These are phyloP conservation scores for Lanistes nyassanus DNA, from an alignment of 1,140 invertebrate species.

Conservation along the genomic window DNA sequence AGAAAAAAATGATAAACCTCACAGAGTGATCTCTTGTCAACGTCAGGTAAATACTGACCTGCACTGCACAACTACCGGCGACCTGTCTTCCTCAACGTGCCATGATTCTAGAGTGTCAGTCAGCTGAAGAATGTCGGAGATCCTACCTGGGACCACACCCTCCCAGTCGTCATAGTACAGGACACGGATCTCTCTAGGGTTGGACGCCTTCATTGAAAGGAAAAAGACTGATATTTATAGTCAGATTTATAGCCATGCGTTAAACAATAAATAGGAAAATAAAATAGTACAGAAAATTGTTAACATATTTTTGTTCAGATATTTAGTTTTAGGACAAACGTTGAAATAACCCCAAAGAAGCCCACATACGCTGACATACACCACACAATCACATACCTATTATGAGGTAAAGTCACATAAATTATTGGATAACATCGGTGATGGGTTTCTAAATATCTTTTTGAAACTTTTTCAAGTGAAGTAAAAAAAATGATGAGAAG, in stretches of 20 bases:
- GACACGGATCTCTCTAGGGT: neutral
- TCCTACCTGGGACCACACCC: conserved; percentile 91
- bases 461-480: neutral
- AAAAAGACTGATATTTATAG: neutral
- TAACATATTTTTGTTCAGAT: neutral
- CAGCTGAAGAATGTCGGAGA: conserved; percentile 94
- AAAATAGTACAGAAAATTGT: neutral
- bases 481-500: neutral
- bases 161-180: conserved; percentile 58
- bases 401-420: neutral
- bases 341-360: too few species aligned
- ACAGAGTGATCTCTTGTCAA: too few species aligned
- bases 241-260: neutral
- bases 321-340: too few species aligned
- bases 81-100: too few species aligned
- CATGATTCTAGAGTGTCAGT: conserved; percentile 96
- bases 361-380: too few species aligned
- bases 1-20: too few species aligned
- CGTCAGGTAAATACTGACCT: too few species aligned
- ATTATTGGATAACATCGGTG: too few species aligned
- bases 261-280: neutral
- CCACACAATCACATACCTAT: neutral
- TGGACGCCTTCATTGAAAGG: neutral
- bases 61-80: too few species aligned
- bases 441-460: too few species aligned